A percentile compares a stretch with the other conserved stretches of the same genome.
Conservation (phyloP, 2,797 vertebrate species). For the Mycteria americana region DNA sequence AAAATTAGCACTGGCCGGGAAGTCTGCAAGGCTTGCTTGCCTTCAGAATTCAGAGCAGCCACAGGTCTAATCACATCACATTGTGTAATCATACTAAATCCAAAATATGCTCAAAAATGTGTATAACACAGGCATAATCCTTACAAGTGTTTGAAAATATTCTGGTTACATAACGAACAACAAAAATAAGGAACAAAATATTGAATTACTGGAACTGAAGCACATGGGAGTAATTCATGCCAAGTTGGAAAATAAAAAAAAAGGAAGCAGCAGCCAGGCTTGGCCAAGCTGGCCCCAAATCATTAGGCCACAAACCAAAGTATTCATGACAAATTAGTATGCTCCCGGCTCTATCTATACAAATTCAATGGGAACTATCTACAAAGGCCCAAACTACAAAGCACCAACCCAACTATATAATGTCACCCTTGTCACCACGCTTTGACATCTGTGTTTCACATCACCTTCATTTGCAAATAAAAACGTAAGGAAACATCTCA, state of each 20-base stretch:
- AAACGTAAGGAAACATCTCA: background rate
- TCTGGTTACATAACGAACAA: conserved; percentile 52
- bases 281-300: conserved; percentile 30
- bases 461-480: background rate
- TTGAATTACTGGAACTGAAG: conserved; percentile 42
- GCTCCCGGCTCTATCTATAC: background rate
- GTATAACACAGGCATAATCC: conserved; percentile 32
- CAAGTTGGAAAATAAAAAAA: conserved; percentile 18
- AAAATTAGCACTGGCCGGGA: background rate
- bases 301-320: conserved; percentile 7
- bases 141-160: conserved; percentile 59
- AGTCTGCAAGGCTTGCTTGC: background rate
- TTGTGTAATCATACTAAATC: background rate
- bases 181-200: conserved; percentile 59
- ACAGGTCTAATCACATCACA: conserved; percentile 31
- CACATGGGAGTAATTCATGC: conserved; percentile 33
- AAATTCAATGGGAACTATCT: background rate
- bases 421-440: background rate
- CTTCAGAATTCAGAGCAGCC: conserved; percentile 23
- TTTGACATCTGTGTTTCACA: background rate
- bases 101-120: conserved; percentile 33
- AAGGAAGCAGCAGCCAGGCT: background rate
- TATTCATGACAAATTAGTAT: background rate
- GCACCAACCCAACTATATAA: background rate
- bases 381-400: background rate